These are phyloP conservation scores for Todiramphus saurophagus DNA, from an alignment of 2,113 vertebrate genomes.

Conservation along the genomic window DNA sequence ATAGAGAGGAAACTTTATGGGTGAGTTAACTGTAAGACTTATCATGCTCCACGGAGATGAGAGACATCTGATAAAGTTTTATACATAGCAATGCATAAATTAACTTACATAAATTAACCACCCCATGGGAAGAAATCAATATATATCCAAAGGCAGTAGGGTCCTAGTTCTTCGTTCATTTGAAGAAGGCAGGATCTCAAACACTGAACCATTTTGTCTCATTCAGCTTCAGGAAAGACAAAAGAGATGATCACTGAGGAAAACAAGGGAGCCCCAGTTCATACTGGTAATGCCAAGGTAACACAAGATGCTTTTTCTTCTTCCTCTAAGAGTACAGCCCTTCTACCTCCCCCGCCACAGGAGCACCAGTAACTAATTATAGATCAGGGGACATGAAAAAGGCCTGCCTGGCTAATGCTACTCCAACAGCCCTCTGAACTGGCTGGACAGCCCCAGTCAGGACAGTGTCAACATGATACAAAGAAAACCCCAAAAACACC, in stretches of 20 bases:
- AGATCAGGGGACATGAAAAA: background rate
- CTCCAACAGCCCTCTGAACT: background rate
- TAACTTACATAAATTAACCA: background rate
- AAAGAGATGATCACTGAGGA: background rate
- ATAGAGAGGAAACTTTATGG: background rate
- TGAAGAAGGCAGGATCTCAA: background rate
- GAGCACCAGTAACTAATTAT: background rate
- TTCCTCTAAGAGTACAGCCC: background rate
- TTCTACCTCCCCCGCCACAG: fast-evolving
- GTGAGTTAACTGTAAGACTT: background rate
- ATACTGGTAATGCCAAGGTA: background rate
- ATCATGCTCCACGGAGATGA: background rate
- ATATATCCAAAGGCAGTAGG: background rate
- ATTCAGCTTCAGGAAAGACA: background rate
- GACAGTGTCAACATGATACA: background rate
- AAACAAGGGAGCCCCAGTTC: background rate
- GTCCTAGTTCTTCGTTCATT: background rate
- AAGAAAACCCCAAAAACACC: fast-evolving
- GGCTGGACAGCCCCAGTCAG: background rate
- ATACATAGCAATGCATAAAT: background rate
- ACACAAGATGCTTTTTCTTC: background rate
- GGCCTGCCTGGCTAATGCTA: background rate
- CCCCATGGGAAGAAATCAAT: background rate
- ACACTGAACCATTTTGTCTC: background rate
- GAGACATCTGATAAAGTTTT: background rate